Conservation (phyloP, 2,797 vertebrate genomes). For the Semaprochilodus insignis region DNA sequence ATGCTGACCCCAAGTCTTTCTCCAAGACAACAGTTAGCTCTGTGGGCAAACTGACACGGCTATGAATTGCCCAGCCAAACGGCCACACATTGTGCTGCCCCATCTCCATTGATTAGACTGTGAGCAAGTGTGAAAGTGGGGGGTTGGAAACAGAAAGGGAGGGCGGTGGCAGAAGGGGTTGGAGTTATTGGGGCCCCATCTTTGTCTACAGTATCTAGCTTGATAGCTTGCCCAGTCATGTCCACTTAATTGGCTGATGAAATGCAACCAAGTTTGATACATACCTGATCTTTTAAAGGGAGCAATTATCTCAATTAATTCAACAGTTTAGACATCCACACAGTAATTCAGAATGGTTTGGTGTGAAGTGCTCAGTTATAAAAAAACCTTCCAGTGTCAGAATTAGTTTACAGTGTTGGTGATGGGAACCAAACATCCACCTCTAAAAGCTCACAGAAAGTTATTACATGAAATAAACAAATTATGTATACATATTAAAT, state of each 20-base stretch:
- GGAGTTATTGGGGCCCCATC: background rate
- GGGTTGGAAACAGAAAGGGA: background rate
- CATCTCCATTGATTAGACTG: constrained; percentile 17
- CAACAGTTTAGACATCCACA: too few relatives aligned
- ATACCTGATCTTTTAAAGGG: too few relatives aligned
- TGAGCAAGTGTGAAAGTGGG: constrained; percentile 5
- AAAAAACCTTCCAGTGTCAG: too few relatives aligned
- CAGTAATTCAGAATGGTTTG: too few relatives aligned
- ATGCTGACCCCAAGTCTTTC: background rate
- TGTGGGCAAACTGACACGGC: background rate
- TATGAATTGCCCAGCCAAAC: background rate
- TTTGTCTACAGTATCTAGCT: background rate
- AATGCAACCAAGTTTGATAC: too few relatives aligned
- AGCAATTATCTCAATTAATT: too few relatives aligned
- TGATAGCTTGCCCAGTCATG: background rate
- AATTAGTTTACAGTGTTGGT: too few relatives aligned
- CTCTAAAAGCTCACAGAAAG: too few relatives aligned
- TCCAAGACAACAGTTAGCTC: constrained; percentile 4
- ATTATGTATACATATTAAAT: too few relatives aligned
- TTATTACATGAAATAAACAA: too few relatives aligned
- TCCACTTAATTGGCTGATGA: background rate
- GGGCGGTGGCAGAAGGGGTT: background rate
- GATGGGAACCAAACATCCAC: too few relatives aligned
- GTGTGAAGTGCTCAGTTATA: too few relatives aligned
- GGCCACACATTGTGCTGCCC: constrained; percentile 3